phyloP scores from a whole-genome alignment of 2,113 vertebrate species.

The Amia ocellicauda region DNA sequence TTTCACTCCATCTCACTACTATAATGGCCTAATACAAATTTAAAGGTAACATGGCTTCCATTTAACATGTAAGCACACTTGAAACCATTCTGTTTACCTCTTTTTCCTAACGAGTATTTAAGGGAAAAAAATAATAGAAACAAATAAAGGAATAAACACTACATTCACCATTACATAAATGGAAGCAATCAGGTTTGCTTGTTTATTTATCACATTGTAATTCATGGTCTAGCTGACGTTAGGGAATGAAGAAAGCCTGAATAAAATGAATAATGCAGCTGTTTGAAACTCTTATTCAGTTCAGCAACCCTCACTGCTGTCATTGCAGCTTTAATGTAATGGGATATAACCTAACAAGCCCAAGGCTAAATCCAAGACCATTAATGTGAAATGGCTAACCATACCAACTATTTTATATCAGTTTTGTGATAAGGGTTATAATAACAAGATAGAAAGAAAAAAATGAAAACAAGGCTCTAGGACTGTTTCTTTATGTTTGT shows the following conservation, averaged over 20 bases:
- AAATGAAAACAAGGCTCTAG: constrained; percentile 16
- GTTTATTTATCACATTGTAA: constrained; percentile 9
- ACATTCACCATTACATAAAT: not conserved
- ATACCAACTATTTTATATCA: constrained; percentile 58
- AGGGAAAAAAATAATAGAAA: not conserved
- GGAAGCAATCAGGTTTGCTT: not conserved
- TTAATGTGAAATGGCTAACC: constrained; percentile 57
- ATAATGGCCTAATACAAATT: constrained; percentile 11
- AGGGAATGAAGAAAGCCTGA: constrained; percentile 15
- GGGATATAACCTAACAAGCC: constrained; percentile 47
- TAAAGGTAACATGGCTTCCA: constrained; percentile 4
- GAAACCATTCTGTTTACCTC: not conserved
- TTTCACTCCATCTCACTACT: constrained; percentile 14
- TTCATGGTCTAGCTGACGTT: not conserved
- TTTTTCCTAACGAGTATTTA: constrained; percentile 5
- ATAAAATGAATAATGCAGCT: constrained; percentile 58
- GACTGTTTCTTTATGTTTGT: too few species aligned
- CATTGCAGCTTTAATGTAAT: constrained; percentile 51
- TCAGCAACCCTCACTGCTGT: constrained; percentile 24
- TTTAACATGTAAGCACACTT: constrained; percentile 10
- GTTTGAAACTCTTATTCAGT: constrained; percentile 51
- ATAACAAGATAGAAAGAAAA: constrained; percentile 60
- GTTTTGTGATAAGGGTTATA: constrained; percentile 58
- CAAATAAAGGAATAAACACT: not conserved
- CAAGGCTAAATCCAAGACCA: constrained; percentile 48